These are phyloP conservation scores for Scaptomyza parva DNA, from an alignment of 2,888 invertebrate species.

Conservation along the genomic window DNA sequence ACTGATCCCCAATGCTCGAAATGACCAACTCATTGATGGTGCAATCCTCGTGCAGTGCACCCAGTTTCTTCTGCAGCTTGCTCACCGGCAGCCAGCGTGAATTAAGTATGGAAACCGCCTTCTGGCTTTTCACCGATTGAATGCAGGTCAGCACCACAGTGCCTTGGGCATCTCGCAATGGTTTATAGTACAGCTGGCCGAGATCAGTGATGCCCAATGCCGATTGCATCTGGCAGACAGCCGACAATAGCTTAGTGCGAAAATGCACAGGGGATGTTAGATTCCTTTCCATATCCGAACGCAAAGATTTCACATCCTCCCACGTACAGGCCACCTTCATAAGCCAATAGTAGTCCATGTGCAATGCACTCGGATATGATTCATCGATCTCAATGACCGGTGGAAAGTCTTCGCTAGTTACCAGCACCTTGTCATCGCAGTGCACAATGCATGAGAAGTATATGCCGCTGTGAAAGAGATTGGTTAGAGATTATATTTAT, in stretches of 20 bases:
- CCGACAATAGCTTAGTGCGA: constrained; percentile 95
- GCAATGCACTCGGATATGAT: constrained; percentile 95
- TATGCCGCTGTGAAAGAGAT: constrained; percentile 90
- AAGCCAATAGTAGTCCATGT: constrained; percentile 98
- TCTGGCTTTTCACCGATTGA: constrained; percentile 88
- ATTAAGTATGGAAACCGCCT: constrained; percentile 94
- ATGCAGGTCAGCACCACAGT: constrained; percentile 96
- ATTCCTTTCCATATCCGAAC: constrained; percentile 97
- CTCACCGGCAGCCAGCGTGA: constrained; percentile 96
- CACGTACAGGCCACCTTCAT: constrained; percentile 98
- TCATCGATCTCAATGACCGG: constrained; percentile 99
- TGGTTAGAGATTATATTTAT: constrained; percentile 61
- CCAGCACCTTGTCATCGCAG: constrained; percentile 97
- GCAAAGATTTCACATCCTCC: constrained; percentile 96
- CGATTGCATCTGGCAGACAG: constrained; percentile 96
- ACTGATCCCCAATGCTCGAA: constrained; percentile 93
- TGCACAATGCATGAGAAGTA: constrained; percentile 97
- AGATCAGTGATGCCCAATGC: constrained; percentile 96
- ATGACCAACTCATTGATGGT: constrained; percentile 93
- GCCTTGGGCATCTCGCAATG: constrained; percentile 94
- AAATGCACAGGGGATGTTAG: constrained; percentile 96
- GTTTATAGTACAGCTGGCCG: constrained; percentile 97
- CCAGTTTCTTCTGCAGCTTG: constrained; percentile 92
- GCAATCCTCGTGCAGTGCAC: constrained; percentile 90
- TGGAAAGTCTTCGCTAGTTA: constrained; percentile 98